Evolutionary conservation across 1,140 invertebrate genomes (phyloP), one percentile per base, ranked within the genome.

Genomic region (Drosophila kepulauana): DNA sequence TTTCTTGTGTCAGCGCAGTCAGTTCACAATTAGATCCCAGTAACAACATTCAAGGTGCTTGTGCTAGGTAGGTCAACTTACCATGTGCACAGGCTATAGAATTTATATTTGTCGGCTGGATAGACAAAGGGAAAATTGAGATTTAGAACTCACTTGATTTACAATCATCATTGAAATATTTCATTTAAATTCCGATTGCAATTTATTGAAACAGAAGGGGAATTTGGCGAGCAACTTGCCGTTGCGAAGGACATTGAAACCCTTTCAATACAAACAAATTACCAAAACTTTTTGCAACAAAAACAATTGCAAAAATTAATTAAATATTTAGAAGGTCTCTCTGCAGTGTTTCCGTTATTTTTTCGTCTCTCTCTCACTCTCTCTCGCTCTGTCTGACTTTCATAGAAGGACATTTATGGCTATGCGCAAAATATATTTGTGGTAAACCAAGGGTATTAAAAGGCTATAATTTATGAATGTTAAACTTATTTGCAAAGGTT

Each of bases 401-500:
- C 10, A 48, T 48, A 11, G 49, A 58, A 58, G 64, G 64, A 28
- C 51, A 59, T 15, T 46, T 38, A 16, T n/a, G 6, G 38, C 28
- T 28, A 10, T 35, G 33, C 13, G 25, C 8, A 46, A 73, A 67
- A 59, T 58, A 59, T 67, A 68, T 69, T 54, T 68, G 57, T 69
- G 71, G 65, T 62, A 13, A 62, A 13, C 66, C 57, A 30, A 57
- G 48, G 25, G 33, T 57, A 64, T 58, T 70, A 57, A 69, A 75
- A 58, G 15, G 51, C 10, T 33, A 69, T 73, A 43, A 77, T 63
- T 73, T 73, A 73, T 77, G 69, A 25, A 61, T 66, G 68, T 41
- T 35, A 65, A 66, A 76, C 61, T 62, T 51, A 48, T 63, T 67
- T 49, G 51, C 38, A 73, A 77, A 73, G 63, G 63, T 62, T 77